A percentile compares a stretch with the other conserved stretches of the same genome.
Evolutionary conservation across 2,113 vertebrate species (phyloP).

Genomic region (Clarias macrocephalus): DNA sequence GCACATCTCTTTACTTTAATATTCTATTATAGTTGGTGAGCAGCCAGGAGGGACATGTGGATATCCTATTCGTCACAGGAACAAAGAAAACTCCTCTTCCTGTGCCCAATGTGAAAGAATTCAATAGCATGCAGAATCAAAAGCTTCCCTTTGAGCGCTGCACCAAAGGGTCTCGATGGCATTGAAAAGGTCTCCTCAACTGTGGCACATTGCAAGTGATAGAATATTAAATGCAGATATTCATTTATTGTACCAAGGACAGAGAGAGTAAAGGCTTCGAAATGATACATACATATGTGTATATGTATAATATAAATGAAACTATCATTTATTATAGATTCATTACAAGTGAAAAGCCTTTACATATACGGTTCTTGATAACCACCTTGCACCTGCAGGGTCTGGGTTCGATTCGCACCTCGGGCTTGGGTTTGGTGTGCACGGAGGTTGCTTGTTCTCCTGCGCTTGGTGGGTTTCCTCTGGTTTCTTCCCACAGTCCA

Average conservation of each 20-base stretch:
- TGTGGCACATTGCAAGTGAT: constrained; percentile 52
- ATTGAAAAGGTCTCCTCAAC: constrained; percentile 51
- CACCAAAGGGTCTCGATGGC: constrained; percentile 32
- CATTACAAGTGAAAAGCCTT: no score
- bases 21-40: constrained; percentile 47
- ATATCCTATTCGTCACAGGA: constrained; percentile 58
- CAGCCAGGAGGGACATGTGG: constrained; percentile 51
- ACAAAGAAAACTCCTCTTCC: constrained; percentile 57
- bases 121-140: constrained; percentile 56
- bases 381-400: no score
- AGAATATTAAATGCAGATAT: constrained; percentile 41
- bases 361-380: no score
- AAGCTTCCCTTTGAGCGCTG: constrained; percentile 26
- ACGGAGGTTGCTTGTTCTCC: no score
- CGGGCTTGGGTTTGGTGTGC: no score
- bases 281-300: background rate
- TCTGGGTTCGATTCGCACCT: no score
- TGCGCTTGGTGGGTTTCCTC: no score
- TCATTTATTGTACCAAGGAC: constrained; percentile 19
- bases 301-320: no score
- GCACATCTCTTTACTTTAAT: constrained; percentile 42
- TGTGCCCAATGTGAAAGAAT: constrained; percentile 42
- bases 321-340: no score
- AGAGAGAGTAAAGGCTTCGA: background rate
- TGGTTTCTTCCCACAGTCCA: no score